Evolutionary conservation across 2,797 vertebrate species (phyloP).

Genomic region (Neopelma chrysocephalum): DNA sequence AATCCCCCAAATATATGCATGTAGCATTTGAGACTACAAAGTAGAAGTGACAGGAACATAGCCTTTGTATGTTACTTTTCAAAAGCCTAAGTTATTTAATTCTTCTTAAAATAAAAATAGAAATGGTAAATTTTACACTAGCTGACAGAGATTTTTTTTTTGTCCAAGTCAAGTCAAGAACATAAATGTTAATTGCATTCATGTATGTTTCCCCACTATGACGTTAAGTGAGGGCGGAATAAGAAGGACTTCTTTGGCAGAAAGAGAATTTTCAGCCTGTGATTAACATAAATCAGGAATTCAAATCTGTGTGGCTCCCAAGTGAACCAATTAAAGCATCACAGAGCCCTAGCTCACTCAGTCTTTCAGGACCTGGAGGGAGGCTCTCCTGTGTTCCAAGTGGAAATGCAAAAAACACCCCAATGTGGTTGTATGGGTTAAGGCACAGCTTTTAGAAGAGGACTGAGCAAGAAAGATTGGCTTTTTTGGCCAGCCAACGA

Average conservation of each 20-base stretch:
- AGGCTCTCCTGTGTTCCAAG: neutral
- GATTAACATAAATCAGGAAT: constrained; percentile 68
- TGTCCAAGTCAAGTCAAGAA: constrained; percentile 33
- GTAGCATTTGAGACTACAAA: neutral
- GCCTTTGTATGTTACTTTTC: constrained; percentile 8
- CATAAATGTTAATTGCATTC: constrained; percentile 34
- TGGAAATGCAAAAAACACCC: neutral
- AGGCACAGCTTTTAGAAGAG: neutral
- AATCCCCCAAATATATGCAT: neutral
- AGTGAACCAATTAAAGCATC: constrained; percentile 67
- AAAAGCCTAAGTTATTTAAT: constrained; percentile 18
- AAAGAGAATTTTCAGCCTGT: constrained; percentile 49
- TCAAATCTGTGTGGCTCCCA: constrained; percentile 60
- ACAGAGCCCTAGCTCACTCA: neutral
- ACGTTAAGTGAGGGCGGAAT: constrained; percentile 22
- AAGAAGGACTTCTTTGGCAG: neutral
- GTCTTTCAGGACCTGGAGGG: constrained; percentile 1
- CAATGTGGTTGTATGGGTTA: neutral
- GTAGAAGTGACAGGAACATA: neutral
- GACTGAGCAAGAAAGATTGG: neutral
- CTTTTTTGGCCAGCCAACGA: neutral
- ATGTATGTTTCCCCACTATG: constrained; percentile 41
- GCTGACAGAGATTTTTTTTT: neutral
- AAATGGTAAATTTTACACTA: constrained; percentile 16
- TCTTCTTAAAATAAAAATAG: constrained; percentile 40